These are phyloP conservation scores for Periphyllus acericola DNA, from an alignment of 2,888 invertebrate genomes.

Conservation along the genomic window DNA sequence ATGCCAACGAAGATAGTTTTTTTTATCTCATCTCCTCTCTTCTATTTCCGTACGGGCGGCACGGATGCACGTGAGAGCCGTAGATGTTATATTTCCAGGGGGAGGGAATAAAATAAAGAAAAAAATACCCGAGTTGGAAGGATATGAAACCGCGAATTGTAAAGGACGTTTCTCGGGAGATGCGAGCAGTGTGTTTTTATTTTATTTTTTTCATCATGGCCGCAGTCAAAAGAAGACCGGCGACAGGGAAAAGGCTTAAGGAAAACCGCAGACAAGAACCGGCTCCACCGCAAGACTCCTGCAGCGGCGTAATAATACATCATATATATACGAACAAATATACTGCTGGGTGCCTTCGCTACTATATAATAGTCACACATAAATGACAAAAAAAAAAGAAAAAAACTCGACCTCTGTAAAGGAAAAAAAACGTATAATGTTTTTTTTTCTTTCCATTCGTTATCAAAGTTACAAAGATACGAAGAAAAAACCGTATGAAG, in stretches of 20 bases:
- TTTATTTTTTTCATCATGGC: slow-evolving; percentile 35
- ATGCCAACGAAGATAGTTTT: neutral
- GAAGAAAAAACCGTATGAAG: neutral
- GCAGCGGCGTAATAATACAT: neutral
- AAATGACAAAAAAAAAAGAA: slow-evolving; percentile 19
- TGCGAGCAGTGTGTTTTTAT: neutral
- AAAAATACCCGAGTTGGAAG: neutral
- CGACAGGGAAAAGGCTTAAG: slow-evolving; percentile 17
- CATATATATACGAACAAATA: neutral
- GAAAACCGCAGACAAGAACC: slow-evolving; percentile 30
- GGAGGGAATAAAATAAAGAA: neutral
- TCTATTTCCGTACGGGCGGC: neutral
- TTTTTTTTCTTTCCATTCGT: slow-evolving; percentile 19
- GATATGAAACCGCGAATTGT: neutral
- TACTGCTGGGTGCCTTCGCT: neutral
- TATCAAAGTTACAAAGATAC: slow-evolving; percentile 25
- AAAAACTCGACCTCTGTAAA: neutral
- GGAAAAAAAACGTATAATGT: slow-evolving; percentile 1
- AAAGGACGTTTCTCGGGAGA: neutral
- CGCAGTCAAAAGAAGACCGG: slow-evolving; percentile 11
- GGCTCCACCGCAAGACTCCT: neutral
- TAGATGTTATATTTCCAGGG: neutral
- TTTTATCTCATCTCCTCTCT: neutral
- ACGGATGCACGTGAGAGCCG: neutral
- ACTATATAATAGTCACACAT: neutral